Evolutionary conservation across 2,797 vertebrate genomes (phyloP).

Genomic region (Atherinosoma microstoma): DNA sequence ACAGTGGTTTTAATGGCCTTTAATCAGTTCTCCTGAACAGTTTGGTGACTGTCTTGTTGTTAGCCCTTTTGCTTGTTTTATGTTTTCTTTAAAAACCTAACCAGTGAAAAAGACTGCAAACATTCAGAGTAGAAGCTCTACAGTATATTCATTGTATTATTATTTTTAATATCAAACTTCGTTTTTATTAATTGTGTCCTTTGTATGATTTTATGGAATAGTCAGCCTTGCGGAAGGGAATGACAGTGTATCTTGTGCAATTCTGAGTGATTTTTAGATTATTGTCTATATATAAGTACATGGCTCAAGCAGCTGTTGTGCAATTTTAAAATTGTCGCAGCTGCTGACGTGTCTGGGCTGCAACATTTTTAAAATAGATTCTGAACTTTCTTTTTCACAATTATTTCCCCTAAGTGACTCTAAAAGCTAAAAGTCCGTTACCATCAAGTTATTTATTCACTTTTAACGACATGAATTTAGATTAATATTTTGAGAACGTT

Average conservation of each 20-base stretch:
- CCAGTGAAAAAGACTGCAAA: background rate
- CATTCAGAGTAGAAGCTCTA: background rate
- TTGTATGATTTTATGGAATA: background rate
- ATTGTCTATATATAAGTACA: background rate
- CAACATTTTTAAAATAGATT: too few species aligned
- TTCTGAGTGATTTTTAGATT: background rate
- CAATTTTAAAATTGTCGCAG: too few species aligned
- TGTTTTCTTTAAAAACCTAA: background rate
- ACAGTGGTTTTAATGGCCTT: background rate
- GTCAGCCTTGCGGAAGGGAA: background rate
- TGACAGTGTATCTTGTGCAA: background rate
- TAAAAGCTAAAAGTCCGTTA: too few species aligned
- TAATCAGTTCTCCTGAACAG: background rate
- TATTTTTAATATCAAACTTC: background rate
- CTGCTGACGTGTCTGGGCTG: too few species aligned
- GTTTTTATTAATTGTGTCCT: background rate
- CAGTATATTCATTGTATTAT: background rate
- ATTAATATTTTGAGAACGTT: too few species aligned
- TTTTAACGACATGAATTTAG: too few species aligned
- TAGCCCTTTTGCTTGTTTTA: background rate
- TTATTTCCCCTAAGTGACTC: too few species aligned
- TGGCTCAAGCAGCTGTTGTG: background rate
- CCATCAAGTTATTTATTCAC: too few species aligned
- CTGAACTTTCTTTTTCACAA: too few species aligned
- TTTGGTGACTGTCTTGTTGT: background rate